Conservation (phyloP, 2,797 vertebrate species). For the Odontamblyopus lacepedii region DNA sequence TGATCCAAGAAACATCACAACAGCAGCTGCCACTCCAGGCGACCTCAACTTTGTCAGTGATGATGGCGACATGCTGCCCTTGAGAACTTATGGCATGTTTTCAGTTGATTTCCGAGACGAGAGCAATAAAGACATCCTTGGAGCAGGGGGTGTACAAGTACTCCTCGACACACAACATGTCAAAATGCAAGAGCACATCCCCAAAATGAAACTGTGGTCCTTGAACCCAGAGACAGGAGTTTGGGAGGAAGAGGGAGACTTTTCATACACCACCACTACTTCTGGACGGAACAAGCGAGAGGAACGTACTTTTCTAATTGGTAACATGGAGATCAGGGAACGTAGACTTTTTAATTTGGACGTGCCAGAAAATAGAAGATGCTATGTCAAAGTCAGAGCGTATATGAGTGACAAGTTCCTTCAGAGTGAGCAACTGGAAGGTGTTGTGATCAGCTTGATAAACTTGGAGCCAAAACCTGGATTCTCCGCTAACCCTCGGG, state of each 20-base stretch:
- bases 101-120: conserved; percentile 90
- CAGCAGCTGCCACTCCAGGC: conserved; percentile 83
- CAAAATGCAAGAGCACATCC: conserved; percentile 87
- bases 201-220: conserved; percentile 94
- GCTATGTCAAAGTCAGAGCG: conserved; percentile 94
- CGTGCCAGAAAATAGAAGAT: conserved; percentile 93
- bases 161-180: conserved; percentile 87
- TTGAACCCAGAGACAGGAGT: conserved; percentile 89
- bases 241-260: conserved; percentile 91
- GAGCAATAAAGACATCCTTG: conserved; percentile 77
- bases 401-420: conserved; percentile 94
- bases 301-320: conserved; percentile 94
- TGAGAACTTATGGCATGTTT: conserved; percentile 97
- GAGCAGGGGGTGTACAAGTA: conserved; percentile 83
- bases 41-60: conserved; percentile 89
- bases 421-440: conserved; percentile 88
- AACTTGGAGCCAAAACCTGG: conserved; percentile 93
- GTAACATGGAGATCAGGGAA: conserved; percentile 93
- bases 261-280: conserved; percentile 57
- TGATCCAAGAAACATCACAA: conserved; percentile 89
- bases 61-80: conserved; percentile 87
- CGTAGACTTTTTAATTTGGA: conserved; percentile 95
- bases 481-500: conserved; percentile 88
- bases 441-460: conserved; percentile 89
- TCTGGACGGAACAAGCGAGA: conserved; percentile 83